Evolutionary conservation across 64 coral and sea anemone species (phyloP), one percentile per base, ranked within the genome.

Genomic region (Hydrozoanthus tunicans): DNA sequence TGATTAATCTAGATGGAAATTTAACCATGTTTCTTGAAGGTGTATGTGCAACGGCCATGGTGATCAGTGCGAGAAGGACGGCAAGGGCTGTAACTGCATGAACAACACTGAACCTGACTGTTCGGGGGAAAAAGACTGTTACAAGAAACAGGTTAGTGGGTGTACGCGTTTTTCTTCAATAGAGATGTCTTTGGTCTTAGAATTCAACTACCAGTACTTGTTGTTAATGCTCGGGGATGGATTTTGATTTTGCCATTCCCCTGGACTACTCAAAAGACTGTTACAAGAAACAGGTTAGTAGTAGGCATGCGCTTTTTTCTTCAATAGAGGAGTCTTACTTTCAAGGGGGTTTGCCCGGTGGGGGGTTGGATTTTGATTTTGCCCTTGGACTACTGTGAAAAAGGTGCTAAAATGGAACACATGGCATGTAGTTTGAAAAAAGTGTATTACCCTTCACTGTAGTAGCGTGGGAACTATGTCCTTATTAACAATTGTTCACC

Each of bases 21-120:
- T 43, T 43, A 43, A 43, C 32, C 2, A 43, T 43, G 32, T 43
- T 43, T 43, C 32, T 43, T 43, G 2, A 59, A 88, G 84, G 68
- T 88, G 84, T 7, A 88, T 61, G 84, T 88, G 84, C n/a, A 59
- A 88, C 25, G 84, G 84, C 11, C 84, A 88, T 20, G 84, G 84
- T 6, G 69, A 88, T 25, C 10, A 7, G 56, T 88, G 84, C 73
- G 69, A 88, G 3, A 14, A 11, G 14, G 9, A 43, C 9, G 84
- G 84, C 20, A 88, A 32, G 84, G 15, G 17, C 56, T 88, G 84
- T 58, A 88, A 88, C 26, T 88, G 84, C 59, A 67, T 73, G 1
- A 88, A 88, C 70, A 88, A 88, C 55, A 88, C 84, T 43, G 69
- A 88, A 12, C 6, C 14, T 7, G 67, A 88, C 3, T 88, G 84